Conservation (phyloP, 2,113 vertebrate species). For the Chitala chitala region DNA sequence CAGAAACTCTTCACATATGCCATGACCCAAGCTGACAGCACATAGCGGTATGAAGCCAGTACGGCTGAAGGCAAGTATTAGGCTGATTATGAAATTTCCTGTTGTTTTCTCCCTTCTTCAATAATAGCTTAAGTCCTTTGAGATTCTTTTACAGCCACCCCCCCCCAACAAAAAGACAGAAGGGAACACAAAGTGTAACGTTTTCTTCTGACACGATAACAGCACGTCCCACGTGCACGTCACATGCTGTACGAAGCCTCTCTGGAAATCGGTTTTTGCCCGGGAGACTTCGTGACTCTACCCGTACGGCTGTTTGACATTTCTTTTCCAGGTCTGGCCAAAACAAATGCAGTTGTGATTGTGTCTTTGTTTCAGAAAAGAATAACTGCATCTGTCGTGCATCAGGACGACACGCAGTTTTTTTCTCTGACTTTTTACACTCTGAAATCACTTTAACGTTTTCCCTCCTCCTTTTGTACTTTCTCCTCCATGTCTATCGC, state of each 20-base stretch:
- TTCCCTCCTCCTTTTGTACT: slow-evolving; percentile 13
- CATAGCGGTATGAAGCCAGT: slow-evolving; percentile 25
- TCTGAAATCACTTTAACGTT: slow-evolving; percentile 31
- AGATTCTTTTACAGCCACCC: slow-evolving; percentile 24
- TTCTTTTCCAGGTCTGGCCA: slow-evolving; percentile 38
- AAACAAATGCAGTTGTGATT: slow-evolving; percentile 49
- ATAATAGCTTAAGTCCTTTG: slow-evolving; percentile 43
- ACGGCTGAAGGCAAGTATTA: slow-evolving; percentile 33
- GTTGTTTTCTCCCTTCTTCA: slow-evolving; percentile 40
- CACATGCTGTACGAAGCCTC: not conserved
- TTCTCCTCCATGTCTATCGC: no score
- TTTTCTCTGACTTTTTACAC: slow-evolving; percentile 31
- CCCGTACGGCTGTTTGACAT: slow-evolving; percentile 28
- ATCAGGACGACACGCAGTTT: slow-evolving; percentile 34
- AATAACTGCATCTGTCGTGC: slow-evolving; percentile 36
- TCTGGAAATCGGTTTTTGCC: no score
- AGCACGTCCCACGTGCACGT: no score
- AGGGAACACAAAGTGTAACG: slow-evolving; percentile 15
- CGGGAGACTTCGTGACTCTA: slow-evolving; percentile 22
- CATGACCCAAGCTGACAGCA: slow-evolving; percentile 28
- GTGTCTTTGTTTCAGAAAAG: slow-evolving; percentile 29
- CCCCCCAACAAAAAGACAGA: not conserved
- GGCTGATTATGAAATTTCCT: slow-evolving; percentile 56
- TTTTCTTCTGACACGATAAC: not conserved
- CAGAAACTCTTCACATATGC: slow-evolving; percentile 39